Evolutionary conservation across 1,140 invertebrate species (phyloP).

Genomic region (Popillia japonica): DNA sequence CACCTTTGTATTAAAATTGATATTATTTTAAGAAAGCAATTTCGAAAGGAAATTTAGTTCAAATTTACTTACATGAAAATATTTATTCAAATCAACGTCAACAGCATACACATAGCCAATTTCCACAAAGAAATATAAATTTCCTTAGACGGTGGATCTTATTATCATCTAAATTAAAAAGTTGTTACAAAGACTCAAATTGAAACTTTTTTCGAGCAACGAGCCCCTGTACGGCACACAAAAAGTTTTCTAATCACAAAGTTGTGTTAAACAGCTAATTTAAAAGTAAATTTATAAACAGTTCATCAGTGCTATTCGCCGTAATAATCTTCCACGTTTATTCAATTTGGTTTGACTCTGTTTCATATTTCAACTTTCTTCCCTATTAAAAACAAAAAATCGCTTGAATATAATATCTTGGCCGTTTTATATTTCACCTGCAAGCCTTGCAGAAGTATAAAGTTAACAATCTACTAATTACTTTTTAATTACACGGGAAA

Average conservation of each 20-base stretch:
- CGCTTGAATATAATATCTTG: neutral
- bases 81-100: neutral
- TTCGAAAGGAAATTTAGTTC: neutral
- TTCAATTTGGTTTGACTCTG: neutral
- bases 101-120: neutral
- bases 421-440: neutral
- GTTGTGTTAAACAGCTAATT: conserved; percentile 29
- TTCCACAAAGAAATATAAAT: conserved; percentile 9
- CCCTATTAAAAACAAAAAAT: conserved; percentile 6
- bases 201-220: neutral
- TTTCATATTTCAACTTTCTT: neutral
- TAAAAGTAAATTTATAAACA: conserved; percentile 36
- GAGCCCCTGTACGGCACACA: neutral
- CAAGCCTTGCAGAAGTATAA: neutral
- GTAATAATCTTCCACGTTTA: conserved; percentile 12
- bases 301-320: conserved; percentile 16
- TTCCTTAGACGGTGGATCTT: neutral
- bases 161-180: conserved; percentile 36
- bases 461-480: neutral
- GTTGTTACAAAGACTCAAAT: conserved; percentile 27
- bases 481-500: neutral
- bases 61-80: neutral
- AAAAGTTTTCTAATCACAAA: conserved; percentile 32
- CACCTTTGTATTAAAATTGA: too few relatives aligned
- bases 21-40: neutral